Conservation (phyloP, 2,797 vertebrate genomes). For the Ctenopoma kingsleyae region DNA sequence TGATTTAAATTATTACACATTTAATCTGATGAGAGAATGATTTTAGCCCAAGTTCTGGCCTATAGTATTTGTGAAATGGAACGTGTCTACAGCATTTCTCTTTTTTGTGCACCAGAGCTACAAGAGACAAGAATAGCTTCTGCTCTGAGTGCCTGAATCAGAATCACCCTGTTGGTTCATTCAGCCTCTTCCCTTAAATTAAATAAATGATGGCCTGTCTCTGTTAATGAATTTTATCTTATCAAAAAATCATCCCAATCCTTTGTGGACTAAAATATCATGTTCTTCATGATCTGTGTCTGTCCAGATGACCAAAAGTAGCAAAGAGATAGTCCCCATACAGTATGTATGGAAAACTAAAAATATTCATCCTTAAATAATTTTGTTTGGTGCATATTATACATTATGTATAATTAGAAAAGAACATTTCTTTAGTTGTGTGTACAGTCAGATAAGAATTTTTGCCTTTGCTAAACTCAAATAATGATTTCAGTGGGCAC, state of each 20-base stretch:
- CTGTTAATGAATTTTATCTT: constrained; percentile 40
- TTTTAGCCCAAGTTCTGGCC: background rate
- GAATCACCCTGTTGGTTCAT: constrained; percentile 26
- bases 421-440: background rate
- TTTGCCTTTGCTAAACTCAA: background rate
- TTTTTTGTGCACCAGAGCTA: background rate
- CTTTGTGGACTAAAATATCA: constrained; percentile 27
- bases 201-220: constrained; percentile 59
- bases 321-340: background rate
- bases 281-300: constrained; percentile 14
- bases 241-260: constrained; percentile 41
- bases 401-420: background rate
- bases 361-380: background rate
- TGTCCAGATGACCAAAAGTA: background rate
- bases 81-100: background rate
- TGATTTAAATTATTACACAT: background rate
- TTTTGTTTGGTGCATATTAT: background rate
- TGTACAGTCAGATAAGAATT: background rate
- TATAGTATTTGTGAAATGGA: background rate
- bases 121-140: constrained; percentile 26
- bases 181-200: constrained; percentile 43
- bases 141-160: constrained; percentile 18
- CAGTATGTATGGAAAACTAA: background rate
- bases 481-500: background rate
- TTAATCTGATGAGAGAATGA: constrained; percentile 11